Evolutionary conservation across 2,888 invertebrate species (phyloP), one percentile per base, ranked within the genome.

Genomic region (Clusia tigrina): DNA sequence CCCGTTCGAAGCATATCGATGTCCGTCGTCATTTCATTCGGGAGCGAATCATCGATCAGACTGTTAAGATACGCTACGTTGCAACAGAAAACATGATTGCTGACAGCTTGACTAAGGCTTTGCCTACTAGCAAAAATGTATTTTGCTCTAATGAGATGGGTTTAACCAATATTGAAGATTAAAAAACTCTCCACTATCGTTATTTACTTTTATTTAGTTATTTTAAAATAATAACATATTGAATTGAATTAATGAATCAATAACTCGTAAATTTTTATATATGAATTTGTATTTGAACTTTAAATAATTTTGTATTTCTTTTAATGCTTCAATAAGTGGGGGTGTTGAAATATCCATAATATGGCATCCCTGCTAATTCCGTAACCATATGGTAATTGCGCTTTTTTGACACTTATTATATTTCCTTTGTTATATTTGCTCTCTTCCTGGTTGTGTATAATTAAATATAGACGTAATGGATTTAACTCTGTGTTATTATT

Each of bases 1-100:
- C 52, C 46, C 57, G 64, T 25, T 58, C 58, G 3, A 62, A 58
- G 25, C 60, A 63, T 22, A 62, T 63, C 17, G 59, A 65, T n/a
- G 52, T 63, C 6, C 46, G 58, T 10, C 54, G 48, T 46, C 58
- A 58, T 32, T 58, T 58, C 23, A 58, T 62, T 46, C 46, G 53
- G 17, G 58, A 46, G 12, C 22, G n/a, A 23, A 60, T 60, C 17
- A 60, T 37, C 17, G 54, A 32, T 24, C 2, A 23, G 18, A 54
- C 52, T 38, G 24, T 57, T 23, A 5, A 17, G 52, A 52, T 56
- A 17, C 26, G 23, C n/a, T 62, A 62, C 17, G 52, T 58, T 23
- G 25, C 53, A 24, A 58, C 58, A 10, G 54, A 60, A 46, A 38
- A 54, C 6, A 54, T 60, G 60, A 38, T 52, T 20, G 60, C 60